Base-by-base conservation (phyloP, 2,888 invertebrate species). In the Andrena fulva region DNA sequence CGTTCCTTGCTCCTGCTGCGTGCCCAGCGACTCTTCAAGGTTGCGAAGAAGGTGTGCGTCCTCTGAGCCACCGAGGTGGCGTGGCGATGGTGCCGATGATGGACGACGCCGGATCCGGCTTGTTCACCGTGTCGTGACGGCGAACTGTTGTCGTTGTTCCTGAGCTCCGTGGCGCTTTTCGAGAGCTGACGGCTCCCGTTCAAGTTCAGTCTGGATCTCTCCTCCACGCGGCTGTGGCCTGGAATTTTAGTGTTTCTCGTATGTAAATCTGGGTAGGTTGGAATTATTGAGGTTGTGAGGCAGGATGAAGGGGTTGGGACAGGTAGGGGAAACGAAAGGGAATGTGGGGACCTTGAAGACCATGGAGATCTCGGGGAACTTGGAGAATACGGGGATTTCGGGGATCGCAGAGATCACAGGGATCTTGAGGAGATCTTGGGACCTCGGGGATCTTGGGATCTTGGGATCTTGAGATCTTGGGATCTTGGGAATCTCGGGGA, bases 31-130 rank as follows among this genome's bases (percentile, higher is more conserved):
- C 96, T 97, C 96, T 97, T 97, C 71, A 98, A 94, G 89, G 97
- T 97, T 85, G 96, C 96, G 92, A 98, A 97, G 94, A 98, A 97
- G 87, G 97, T 97, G 91, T 97, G 97, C 0, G 97, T 97, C 90
- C 97, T 96, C 92, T 97, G 97, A 70, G 97, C 96, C 66, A 97
- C 97, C 54, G 97, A 96, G 29, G 97, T 96, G 27, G 96, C 95
- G 79, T 96, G 96, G 0, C 96, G 94, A 71, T 90, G 91, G n/a
- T 90, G 89, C 54, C 93, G 92, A 63, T 90, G 90, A 69, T 91
- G 89, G 52, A 88, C 52, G 76, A 90, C 87, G 24, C 87, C 72
- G 16, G 89, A 80, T 20, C 79, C 83, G 56, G 54, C 94, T 94
- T 74, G 95, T 79, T 94, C 93, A 29, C 95, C 94, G 76, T 20